Evolutionary conservation across 2,888 invertebrate species (phyloP), one percentile per base, ranked within the genome.

Genomic region (Podabrus alpinus): DNA sequence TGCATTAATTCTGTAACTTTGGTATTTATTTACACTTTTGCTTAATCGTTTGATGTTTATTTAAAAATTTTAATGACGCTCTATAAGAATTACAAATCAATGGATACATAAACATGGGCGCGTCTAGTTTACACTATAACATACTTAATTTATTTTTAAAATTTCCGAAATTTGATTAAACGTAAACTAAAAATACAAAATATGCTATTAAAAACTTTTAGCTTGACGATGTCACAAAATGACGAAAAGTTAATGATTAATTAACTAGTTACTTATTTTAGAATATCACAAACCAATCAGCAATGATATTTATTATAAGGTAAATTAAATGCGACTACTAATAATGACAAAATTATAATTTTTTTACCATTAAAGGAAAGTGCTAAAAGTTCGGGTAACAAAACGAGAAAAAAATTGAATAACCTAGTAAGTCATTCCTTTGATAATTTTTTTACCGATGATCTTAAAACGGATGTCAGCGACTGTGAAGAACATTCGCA

Each of bases 391-490:
- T n/a, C 45, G 9, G 13, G n/a, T 45, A 45, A n/a, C 45, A 45
- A 45, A 45, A 45, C 0, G n/a, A 45, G 45, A n/a, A n/a, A 45
- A 45, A 45, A 45, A 45, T n/a, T 45, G 7, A 45, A 45, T 2
- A n/a, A 45, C n/a, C n/a, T 7, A 45, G 45, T n/a, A 45, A 45
- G n/a, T 45, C 7, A n/a, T n/a, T 45, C n/a, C n/a, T 45, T 45
- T n/a, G 45, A 45, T 15, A 86, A 86, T 69, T 82, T 83, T 9
- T 85, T 85, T 59, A 86, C 86, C 78, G 87, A 86, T 66, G 86
- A 87, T 72, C 83, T 84, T 17, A 85, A 85, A 78, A 82, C 85
- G 15, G 86, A 86, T 59, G 84, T 84, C 66, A 79, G 86, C 74
- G 85, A 85, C 74, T 79, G 80, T 24, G 86, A 86, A 73, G 86